These are phyloP conservation scores for Salarias fasciatus DNA, from an alignment of 2,797 vertebrate species.

Conservation along the genomic window DNA sequence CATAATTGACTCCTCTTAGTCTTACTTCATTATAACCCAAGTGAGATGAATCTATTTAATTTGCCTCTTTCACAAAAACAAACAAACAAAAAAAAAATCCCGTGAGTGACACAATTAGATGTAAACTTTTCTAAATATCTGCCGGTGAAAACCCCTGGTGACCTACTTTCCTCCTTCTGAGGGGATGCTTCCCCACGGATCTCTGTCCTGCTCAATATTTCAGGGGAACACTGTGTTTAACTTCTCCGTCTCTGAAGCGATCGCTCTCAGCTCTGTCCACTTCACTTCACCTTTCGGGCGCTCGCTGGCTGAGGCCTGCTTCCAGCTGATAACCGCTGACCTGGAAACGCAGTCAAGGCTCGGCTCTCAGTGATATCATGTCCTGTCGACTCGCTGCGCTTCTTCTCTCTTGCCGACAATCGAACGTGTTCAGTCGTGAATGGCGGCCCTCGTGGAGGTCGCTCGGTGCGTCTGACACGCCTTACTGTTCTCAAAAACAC, in stretches of 20 bases:
- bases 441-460: no score
- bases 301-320: neutral
- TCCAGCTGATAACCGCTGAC: conserved; percentile 26
- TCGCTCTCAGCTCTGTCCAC: conserved; percentile 34
- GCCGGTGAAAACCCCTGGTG: conserved; percentile 28
- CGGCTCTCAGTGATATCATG: neutral
- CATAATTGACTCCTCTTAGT: no score
- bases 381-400: neutral
- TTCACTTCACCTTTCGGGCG: conserved; percentile 30
- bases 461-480: no score
- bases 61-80: neutral
- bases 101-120: neutral
- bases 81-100: no score
- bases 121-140: no score
- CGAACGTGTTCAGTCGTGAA: no score
- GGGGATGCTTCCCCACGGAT: conserved; percentile 25
- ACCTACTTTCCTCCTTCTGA: conserved; percentile 55
- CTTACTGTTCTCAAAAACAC: no score
- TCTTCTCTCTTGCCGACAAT: neutral
- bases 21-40: no score
- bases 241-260: conserved; percentile 24
- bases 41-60: no score
- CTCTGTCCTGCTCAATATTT: conserved; percentile 72
- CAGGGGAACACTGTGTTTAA: conserved; percentile 55
- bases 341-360: conserved; percentile 23